Evolutionary conservation across 1,140 invertebrate species (phyloP), one percentile per base, ranked within the genome.

Genomic region (Ceratina calcarata): DNA sequence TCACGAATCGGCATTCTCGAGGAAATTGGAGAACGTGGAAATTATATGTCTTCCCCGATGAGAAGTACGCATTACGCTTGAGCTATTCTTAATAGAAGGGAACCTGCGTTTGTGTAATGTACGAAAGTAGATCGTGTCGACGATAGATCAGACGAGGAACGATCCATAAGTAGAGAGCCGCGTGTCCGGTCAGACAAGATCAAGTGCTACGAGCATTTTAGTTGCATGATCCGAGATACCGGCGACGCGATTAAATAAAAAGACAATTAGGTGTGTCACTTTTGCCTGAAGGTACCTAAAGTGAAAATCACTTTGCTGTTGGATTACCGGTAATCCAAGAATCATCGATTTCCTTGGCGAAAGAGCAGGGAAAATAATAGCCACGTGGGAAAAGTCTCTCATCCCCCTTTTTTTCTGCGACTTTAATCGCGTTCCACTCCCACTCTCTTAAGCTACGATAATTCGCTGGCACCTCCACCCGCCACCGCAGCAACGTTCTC

Each of bases 271-370:
- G 37, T 10, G 37, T 45, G 37, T 45, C 10, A 45, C 37, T 45
- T 45, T 0, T 1, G 10, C n/a, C 15, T 15, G 22, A 3, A 16
- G 20, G 22, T 0, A 10, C 2, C 45, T 20, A 12, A 8, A n/a
- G 53, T 53, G 53, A 10, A 55, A 74, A 67, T 74, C 78, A 79
- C 24, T 79, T 79, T 61, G 32, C 62, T 32, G 15, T 0, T 0
- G 71, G 71, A 79, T 79, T 73, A 79, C 37, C 70, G 20, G 53
- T 79, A 79, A 79, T 79, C 71, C 78, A 6, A 27, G 24, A 74
- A 74, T 74, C 70, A 61, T 66, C 62, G 66, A 67, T 79, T 74
- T 78, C 62, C 24, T 53, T 3, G 32, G 32, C 7, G 62, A 45
- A 20, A 53, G 62, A 37, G 62, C 53, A 16, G 60, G 60, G 53